Evolutionary conservation across 1,140 invertebrate species (phyloP).

Genomic region (Paraescarpia echinospica): DNA sequence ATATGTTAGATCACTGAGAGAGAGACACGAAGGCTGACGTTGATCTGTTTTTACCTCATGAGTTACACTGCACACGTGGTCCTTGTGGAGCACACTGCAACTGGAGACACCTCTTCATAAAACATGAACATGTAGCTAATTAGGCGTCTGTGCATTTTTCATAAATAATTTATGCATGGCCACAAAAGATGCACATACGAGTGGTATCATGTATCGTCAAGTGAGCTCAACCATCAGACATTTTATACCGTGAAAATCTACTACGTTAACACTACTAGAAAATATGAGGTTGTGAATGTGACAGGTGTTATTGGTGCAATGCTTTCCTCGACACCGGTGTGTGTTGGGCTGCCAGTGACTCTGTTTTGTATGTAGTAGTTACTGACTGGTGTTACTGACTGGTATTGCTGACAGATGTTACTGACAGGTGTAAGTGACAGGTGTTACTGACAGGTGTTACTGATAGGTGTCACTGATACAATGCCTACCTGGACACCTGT

Average conservation of each 20-base stretch:
- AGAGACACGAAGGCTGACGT: slow-evolving; percentile 54
- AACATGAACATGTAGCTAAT: background rate
- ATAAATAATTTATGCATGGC: background rate
- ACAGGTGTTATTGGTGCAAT: no score
- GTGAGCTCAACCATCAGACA: background rate
- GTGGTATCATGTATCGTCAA: background rate
- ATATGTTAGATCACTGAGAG: slow-evolving; percentile 54
- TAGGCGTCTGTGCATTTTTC: background rate
- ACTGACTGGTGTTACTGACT: slow-evolving; percentile 60
- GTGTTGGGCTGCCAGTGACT: slow-evolving; percentile 56
- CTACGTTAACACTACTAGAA: background rate
- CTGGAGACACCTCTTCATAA: background rate
- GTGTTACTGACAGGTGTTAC: no score
- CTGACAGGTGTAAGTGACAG: no score
- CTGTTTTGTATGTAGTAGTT: slow-evolving; percentile 91
- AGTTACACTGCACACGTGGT: background rate
- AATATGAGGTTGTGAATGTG: background rate
- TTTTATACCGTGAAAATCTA: background rate
- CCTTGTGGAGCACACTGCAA: background rate
- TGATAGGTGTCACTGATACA: background rate
- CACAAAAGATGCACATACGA: background rate
- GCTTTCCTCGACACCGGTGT: slow-evolving; percentile 50
- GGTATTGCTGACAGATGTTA: no score
- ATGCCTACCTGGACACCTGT: slow-evolving; percentile 51
- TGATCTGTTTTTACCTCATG: slow-evolving; percentile 47